Evolutionary conservation across 2,797 vertebrate species (phyloP).

Genomic region (Thamnophis elegans): DNA sequence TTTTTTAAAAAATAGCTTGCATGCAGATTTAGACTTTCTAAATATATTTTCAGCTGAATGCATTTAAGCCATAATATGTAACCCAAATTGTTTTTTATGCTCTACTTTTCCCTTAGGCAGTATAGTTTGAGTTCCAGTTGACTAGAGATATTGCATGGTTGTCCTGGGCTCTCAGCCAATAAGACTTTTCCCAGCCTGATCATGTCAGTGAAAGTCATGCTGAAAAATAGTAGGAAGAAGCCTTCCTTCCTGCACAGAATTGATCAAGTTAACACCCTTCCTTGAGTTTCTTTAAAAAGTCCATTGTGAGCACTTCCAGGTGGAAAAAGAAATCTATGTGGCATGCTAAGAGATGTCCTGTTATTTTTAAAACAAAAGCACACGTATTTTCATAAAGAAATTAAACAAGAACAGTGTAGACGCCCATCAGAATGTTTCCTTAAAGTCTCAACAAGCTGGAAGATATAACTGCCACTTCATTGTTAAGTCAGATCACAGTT

Average conservation of each 20-base stretch:
- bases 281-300: slow-evolving; percentile 74
- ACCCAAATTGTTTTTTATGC: slow-evolving; percentile 64
- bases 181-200: slow-evolving; percentile 73
- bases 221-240: slow-evolving; percentile 75
- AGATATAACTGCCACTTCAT: background rate
- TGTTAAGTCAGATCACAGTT: slow-evolving; percentile 11
- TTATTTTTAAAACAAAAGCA: slow-evolving; percentile 66
- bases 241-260: slow-evolving; percentile 72
- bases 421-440: background rate
- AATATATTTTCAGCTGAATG: slow-evolving; percentile 46
- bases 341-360: slow-evolving; percentile 59
- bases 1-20: background rate
- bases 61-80: slow-evolving; percentile 58
- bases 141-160: slow-evolving; percentile 66
- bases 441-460: slow-evolving; percentile 15
- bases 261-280: slow-evolving; percentile 75
- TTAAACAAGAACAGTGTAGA: accelerated
- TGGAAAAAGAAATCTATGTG: slow-evolving; percentile 63
- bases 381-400: slow-evolving; percentile 32
- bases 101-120: slow-evolving; percentile 61
- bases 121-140: slow-evolving; percentile 65
- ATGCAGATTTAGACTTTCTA: slow-evolving; percentile 53
- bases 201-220: slow-evolving; percentile 78
- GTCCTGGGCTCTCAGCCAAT: slow-evolving; percentile 73
- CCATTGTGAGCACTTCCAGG: slow-evolving; percentile 61